Evolutionary conservation across 2,888 invertebrate species (phyloP).

Genomic region (Thymelicus lineola): DNA sequence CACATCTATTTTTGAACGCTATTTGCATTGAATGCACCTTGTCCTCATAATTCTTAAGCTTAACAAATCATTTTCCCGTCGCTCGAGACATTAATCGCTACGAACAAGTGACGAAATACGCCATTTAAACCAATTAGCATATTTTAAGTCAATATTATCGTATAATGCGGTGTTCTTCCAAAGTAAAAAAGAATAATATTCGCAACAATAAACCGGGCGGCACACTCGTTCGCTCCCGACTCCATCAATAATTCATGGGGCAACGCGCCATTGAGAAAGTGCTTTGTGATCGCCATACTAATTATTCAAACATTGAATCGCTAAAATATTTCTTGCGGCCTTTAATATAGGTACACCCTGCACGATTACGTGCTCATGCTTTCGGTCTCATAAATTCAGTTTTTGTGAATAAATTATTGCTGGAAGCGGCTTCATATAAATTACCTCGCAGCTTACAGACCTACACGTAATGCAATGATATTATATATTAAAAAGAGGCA

Average conservation of each 20-base stretch:
- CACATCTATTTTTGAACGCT: conserved; percentile 54
- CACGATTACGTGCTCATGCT: conserved; percentile 30
- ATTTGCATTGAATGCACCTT: conserved; percentile 53
- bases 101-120: conserved; percentile 16
- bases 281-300: conserved; percentile 81
- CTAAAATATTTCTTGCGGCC: conserved; percentile 61
- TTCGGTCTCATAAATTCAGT: conserved; percentile 36
- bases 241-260: conserved; percentile 80
- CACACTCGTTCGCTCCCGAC: conserved; percentile 56
- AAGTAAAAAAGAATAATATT: conserved; percentile 53
- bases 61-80: conserved; percentile 30
- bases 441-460: conserved; percentile 36
- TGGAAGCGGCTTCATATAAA: conserved; percentile 39
- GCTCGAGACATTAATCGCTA: conserved; percentile 22
- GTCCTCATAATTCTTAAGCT: conserved; percentile 26
- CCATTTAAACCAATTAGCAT: conserved; percentile 32
- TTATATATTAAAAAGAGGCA: no score
- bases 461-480: neutral
- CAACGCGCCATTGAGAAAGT: conserved; percentile 83
- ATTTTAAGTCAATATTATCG: conserved; percentile 27
- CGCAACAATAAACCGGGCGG: conserved; percentile 71
- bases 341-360: conserved; percentile 35
- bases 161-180: conserved; percentile 16
- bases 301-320: conserved; percentile 70
- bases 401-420: conserved; percentile 44